Evolutionary conservation across 2,888 invertebrate species (phyloP).

Genomic region (Dichetophora obliterata): DNA sequence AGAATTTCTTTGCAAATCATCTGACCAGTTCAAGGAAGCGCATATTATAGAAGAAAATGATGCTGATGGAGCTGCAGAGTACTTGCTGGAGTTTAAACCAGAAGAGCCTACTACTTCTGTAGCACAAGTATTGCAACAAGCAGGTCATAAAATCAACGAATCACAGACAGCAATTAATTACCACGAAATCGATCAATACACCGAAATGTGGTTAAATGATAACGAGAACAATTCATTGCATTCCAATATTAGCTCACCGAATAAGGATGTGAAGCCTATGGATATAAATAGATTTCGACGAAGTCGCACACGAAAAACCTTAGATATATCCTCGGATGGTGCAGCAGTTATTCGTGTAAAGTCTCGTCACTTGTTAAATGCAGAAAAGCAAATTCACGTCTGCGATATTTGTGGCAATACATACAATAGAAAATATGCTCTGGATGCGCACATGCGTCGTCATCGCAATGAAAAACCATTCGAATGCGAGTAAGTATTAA

Average conservation of each 20-base stretch:
- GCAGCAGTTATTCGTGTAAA: slow-evolving; percentile 41
- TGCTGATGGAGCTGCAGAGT: slow-evolving; percentile 33
- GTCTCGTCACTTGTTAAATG: slow-evolving; percentile 37
- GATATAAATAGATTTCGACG: background rate
- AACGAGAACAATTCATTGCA: slow-evolving; percentile 24
- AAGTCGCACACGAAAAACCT: slow-evolving; percentile 46
- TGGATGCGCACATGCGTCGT: slow-evolving; percentile 67
- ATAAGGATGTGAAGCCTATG: too few relatives aligned
- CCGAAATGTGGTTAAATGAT: slow-evolving; percentile 44
- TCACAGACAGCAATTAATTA: slow-evolving; percentile 28
- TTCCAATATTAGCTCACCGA: too few relatives aligned
- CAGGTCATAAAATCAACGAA: slow-evolving; percentile 24
- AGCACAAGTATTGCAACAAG: slow-evolving; percentile 37
- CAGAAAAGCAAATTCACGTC: slow-evolving; percentile 56
- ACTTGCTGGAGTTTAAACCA: slow-evolving; percentile 25
- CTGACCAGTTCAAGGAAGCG: slow-evolving; percentile 40
- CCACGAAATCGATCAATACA: slow-evolving; percentile 35
- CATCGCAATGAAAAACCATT: slow-evolving; percentile 66
- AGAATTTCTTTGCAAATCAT: slow-evolving; percentile 53
- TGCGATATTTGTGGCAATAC: slow-evolving; percentile 68
- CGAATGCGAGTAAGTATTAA: slow-evolving; percentile 65
- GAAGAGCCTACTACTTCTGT: slow-evolving; percentile 10
- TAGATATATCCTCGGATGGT: slow-evolving; percentile 51
- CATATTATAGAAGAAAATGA: slow-evolving; percentile 47
- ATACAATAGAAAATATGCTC: slow-evolving; percentile 65